Evolutionary conservation across 1,140 invertebrate genomes (phyloP).

Genomic region (Akabosia matsudoensis): DNA sequence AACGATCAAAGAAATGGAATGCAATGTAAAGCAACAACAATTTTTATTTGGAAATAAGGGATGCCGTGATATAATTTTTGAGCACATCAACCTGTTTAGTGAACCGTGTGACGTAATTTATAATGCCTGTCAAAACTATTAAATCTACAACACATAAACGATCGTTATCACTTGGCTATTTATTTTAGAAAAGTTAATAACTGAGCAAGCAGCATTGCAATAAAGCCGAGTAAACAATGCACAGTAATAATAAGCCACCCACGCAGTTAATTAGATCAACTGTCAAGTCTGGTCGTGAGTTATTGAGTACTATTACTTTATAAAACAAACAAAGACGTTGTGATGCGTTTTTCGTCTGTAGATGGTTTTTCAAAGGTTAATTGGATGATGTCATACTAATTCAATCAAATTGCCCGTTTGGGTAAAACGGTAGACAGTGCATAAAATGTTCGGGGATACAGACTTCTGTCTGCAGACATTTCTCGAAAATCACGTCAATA

Average conservation of each 20-base stretch:
- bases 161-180: too few species aligned
- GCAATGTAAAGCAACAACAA: too few species aligned
- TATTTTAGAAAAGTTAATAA: too few species aligned
- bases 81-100: too few species aligned
- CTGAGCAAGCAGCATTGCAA: background rate
- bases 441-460: background rate
- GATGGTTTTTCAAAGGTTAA: background rate
- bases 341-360: too few species aligned
- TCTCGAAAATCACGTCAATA: background rate
- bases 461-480: background rate
- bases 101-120: too few species aligned
- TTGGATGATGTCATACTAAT: background rate
- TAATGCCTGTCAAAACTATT: too few species aligned
- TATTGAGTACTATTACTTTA: background rate
- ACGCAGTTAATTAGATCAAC: background rate
- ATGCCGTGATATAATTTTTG: too few species aligned
- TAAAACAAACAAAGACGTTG: background rate
- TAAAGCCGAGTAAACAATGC: background rate
- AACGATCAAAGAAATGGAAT: background rate
- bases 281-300: background rate
- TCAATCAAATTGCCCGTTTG: background rate
- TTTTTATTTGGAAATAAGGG: too few species aligned
- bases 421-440: background rate
- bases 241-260: background rate
- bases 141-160: too few species aligned